phyloP scores from a whole-genome alignment of 1,140 invertebrate species.

The Drosophila auraria region DNA sequence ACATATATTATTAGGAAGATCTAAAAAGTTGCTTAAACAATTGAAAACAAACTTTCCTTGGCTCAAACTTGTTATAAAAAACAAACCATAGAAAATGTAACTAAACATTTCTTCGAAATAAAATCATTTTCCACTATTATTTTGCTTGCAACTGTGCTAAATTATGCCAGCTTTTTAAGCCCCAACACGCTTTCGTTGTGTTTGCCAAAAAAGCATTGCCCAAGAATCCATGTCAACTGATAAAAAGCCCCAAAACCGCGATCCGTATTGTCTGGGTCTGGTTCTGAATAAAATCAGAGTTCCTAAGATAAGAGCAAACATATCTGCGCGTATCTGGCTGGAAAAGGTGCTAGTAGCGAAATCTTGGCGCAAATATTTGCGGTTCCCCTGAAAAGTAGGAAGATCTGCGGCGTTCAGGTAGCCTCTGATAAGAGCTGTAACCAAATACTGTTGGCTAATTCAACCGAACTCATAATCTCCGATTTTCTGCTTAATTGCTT shows the following conservation, averaged over 20 bases:
- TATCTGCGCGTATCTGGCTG: conserved; percentile 21
- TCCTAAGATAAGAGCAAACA: conserved; percentile 43
- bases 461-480: conserved; percentile 40
- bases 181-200: conserved; percentile 30
- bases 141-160: background rate
- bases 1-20: background rate
- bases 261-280: conserved; percentile 49
- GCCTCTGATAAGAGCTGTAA: conserved; percentile 49
- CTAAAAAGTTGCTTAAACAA: background rate
- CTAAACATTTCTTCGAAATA: background rate
- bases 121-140: background rate
- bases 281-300: conserved; percentile 37
- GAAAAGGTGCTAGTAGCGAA: conserved; percentile 44
- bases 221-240: conserved; percentile 46
- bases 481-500: conserved; percentile 61
- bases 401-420: conserved; percentile 27
- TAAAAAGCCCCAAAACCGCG: conserved; percentile 23
- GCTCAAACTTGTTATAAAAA: background rate
- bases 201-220: conserved; percentile 32
- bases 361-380: conserved; percentile 45
- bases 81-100: conserved; percentile 1
- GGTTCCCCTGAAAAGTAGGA: conserved; percentile 17
- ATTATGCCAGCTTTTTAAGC: conserved; percentile 39
- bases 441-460: conserved; percentile 47
- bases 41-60: background rate